A percentile compares a stretch with the other conserved stretches of the same genome.
These are phyloP conservation scores for Pantelozetes paolii DNA, from an alignment of 2,888 invertebrate species.

Conservation along the genomic window DNA sequence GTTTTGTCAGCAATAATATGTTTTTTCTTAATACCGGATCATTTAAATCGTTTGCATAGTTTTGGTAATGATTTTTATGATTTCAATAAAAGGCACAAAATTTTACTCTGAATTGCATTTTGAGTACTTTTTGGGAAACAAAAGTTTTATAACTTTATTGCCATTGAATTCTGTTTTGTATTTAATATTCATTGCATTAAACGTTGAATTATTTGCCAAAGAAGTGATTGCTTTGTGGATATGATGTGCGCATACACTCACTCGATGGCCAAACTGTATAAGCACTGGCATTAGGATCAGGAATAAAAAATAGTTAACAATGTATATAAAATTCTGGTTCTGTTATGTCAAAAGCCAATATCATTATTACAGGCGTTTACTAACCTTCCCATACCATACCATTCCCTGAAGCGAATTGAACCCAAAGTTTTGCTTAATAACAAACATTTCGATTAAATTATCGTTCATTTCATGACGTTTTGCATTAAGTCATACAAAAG, in stretches of 20 bases:
- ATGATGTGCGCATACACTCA: slow-evolving; percentile 31
- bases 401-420: background rate
- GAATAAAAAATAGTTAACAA: slow-evolving; percentile 4
- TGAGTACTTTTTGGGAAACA: background rate
- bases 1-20: too few relatives aligned
- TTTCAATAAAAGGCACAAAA: background rate
- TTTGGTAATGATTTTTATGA: background rate
- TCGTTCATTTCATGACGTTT: background rate
- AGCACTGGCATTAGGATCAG: background rate
- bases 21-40: too few relatives aligned
- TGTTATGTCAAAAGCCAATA: background rate
- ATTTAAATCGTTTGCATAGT: background rate
- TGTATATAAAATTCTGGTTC: background rate
- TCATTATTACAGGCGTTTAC: background rate
- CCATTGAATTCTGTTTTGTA: background rate
- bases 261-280: background rate
- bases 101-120: too few relatives aligned
- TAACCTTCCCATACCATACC: too few relatives aligned
- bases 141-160: background rate
- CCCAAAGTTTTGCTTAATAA: background rate
- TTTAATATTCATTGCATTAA: background rate
- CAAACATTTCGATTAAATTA: too few relatives aligned
- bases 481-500: background rate
- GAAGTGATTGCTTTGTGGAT: background rate
- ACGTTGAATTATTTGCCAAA: background rate